These are phyloP conservation scores for Alcedo atthis DNA, from an alignment of 2,797 vertebrate species.

Conservation along the genomic window DNA sequence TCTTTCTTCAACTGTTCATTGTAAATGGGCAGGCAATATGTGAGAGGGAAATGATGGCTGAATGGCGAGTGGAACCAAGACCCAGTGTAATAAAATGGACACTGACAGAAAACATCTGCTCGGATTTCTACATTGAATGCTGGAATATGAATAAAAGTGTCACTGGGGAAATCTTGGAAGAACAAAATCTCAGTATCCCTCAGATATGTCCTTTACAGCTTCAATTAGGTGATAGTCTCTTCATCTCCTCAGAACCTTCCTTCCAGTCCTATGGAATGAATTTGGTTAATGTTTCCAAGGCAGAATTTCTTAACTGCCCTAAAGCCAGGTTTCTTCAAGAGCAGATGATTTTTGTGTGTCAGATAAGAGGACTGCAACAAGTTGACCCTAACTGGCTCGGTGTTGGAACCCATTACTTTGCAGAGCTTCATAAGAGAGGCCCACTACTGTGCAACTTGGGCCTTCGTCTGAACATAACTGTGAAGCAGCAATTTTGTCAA, in stretches of 20 bases:
- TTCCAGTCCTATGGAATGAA: constrained; percentile 81
- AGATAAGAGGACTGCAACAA: constrained; percentile 71
- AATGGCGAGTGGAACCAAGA: constrained; percentile 78
- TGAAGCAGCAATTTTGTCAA: constrained; percentile 83
- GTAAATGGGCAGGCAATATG: constrained; percentile 74
- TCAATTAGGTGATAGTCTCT: constrained; percentile 83
- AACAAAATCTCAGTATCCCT: constrained; percentile 62
- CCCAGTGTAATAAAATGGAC: constrained; percentile 81
- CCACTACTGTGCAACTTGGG: constrained; percentile 78
- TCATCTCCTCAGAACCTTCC: constrained; percentile 76
- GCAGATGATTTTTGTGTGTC: constrained; percentile 76
- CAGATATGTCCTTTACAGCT: constrained; percentile 87
- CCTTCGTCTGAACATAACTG: constrained; percentile 82
- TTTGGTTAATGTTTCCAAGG: constrained; percentile 82
- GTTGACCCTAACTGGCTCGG: constrained; percentile 81
- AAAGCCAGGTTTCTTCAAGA: constrained; percentile 42
- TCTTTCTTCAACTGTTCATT: constrained; percentile 29
- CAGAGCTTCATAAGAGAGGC: constrained; percentile 74
- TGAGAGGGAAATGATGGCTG: constrained; percentile 50
- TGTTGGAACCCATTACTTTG: constrained; percentile 84
- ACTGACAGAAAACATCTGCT: constrained; percentile 78
- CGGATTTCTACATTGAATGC: constrained; percentile 74
- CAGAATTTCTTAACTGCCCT: constrained; percentile 81
- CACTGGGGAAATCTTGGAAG: background rate
- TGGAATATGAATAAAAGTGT: constrained; percentile 65